Evolutionary conservation across 2,888 invertebrate genomes (phyloP), one percentile per base, ranked within the genome.

Genomic region (Eustalomyia histrio): DNA sequence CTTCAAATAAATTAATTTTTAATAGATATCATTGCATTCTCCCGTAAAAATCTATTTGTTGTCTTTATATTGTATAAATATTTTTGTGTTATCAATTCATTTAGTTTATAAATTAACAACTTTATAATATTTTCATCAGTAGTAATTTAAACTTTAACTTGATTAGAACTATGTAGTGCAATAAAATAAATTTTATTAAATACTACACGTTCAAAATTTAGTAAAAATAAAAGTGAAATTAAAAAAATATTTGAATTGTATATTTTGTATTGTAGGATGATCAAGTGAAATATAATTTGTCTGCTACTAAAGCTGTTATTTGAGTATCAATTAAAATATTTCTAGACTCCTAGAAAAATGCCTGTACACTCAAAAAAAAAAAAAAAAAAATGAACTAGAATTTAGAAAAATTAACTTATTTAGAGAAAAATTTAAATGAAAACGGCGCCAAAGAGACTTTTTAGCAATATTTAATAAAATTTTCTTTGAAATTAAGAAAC

Each of bases 121-220:
- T 61, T 73, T 16, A 47, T 21, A 50, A 35, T 68, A 17, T 50
- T 39, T 57, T 67, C 55, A 67, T 79, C 61, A 79, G 78, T 79
- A 67, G 61, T 73, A 79, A 55, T 79, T 47, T 72, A 79, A 79
- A 79, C 78, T 79, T 79, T 67, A 79, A 79, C 78, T 79, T 79
- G 78, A 73, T 73, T 63, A 79, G 61, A 73, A 68, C 72, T 50
- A n/a, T n/a, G n/a, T n/a, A n/a, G 43, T n/a, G n/a, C 43, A 47
- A 47, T 47, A 47, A 47, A 47, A 47, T 1, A 47, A 47, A 47
- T 4, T n/a, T 47, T 10, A 47, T n/a, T n/a, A 47, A 47, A 5
- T 47, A 47, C n/a, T 47, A 47, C 43, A 47, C n/a, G 43, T 47
- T 47, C 6, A 47, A 47, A 47, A 47, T 43, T 1, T 14, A 47